phyloP scores from a whole-genome alignment of 2,113 vertebrate species.

The Arenaria interpres region DNA sequence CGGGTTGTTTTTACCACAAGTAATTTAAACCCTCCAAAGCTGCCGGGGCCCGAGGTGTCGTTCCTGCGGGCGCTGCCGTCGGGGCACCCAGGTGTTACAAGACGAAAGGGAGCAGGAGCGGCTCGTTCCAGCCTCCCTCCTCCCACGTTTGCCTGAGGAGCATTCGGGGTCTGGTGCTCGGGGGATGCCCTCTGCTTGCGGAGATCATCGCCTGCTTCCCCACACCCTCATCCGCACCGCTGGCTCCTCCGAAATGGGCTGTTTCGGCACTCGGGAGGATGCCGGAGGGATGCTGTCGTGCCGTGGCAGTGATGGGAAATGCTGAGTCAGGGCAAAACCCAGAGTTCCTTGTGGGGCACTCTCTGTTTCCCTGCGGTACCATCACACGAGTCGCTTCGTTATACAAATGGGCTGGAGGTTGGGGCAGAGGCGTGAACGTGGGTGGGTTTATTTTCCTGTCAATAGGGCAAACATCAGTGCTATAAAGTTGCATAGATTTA shows the following conservation, averaged over 20 bases:
- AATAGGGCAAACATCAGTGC: background rate
- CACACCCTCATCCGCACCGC: fast-evolving
- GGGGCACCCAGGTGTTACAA: background rate
- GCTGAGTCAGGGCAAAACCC: background rate
- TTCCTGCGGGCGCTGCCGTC: fast-evolving
- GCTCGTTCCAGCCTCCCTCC: background rate
- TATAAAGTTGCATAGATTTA: background rate
- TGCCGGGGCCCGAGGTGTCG: background rate
- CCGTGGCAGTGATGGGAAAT: fast-evolving
- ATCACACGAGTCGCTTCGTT: background rate
- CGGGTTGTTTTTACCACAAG: background rate
- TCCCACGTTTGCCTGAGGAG: fast-evolving
- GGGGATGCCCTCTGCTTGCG: fast-evolving
- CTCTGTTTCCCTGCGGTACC: too few species aligned
- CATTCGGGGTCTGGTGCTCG: fast-evolving
- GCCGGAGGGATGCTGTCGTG: background rate
- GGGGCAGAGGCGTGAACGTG: background rate
- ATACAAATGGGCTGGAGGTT: fast-evolving
- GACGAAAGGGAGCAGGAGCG: background rate
- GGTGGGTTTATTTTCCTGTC: background rate
- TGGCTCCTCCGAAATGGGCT: background rate
- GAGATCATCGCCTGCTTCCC: background rate
- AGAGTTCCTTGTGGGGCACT: fast-evolving
- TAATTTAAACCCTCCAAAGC: background rate
- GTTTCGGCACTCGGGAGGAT: background rate